phyloP scores from a whole-genome alignment of 2,113 vertebrate genomes.

The Xyrauchen texanus region DNA sequence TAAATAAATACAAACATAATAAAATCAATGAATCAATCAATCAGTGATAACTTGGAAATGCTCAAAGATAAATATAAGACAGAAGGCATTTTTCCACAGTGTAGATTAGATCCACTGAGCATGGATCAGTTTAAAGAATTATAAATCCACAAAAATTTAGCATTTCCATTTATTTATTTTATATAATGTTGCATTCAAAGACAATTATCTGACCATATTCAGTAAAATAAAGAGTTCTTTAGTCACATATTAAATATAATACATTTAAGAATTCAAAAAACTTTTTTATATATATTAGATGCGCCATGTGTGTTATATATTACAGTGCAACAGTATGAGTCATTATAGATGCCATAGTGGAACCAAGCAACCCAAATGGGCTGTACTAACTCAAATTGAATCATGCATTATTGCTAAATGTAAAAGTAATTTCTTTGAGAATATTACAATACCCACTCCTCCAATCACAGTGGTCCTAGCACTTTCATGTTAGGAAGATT shows the following conservation, averaged over 20 bases:
- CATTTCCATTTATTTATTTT: neutral
- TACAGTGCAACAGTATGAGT: neutral
- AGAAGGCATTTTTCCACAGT: neutral
- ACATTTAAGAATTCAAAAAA: slow-evolving; percentile 38
- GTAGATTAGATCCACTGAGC: neutral
- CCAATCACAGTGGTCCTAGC: slow-evolving; percentile 2
- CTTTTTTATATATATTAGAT: slow-evolving; percentile 33
- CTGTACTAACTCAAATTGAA: slow-evolving; percentile 4
- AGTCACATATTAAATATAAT: slow-evolving; percentile 38
- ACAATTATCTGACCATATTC: neutral
- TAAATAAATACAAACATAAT: no score
- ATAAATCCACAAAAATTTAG: neutral
- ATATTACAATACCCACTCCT: neutral
- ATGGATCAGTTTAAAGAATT: neutral
- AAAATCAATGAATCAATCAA: no score
- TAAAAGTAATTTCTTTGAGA: slow-evolving; percentile 23
- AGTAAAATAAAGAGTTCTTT: neutral
- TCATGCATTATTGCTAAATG: slow-evolving; percentile 13
- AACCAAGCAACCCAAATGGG: neutral
- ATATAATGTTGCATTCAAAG: neutral
- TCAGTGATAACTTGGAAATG: neutral
- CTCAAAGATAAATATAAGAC: neutral
- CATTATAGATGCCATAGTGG: no score
- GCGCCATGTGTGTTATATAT: neutral
- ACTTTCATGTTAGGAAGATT: slow-evolving; percentile 22